Conservation (phyloP, 1,140 invertebrate species). For the Hypsibius dujardini region DNA sequence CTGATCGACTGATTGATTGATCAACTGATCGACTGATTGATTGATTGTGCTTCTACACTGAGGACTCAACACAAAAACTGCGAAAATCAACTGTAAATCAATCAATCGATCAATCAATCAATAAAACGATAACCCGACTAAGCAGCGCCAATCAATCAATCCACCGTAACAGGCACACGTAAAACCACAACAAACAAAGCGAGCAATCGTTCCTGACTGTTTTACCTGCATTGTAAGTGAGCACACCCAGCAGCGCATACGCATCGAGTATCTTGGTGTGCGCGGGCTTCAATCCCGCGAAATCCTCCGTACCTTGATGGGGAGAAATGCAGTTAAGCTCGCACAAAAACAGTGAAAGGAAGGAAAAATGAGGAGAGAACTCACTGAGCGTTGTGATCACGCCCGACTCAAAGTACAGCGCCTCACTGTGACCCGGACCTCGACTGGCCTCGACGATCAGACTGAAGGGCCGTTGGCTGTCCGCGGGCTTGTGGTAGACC, state of each 20-base stretch:
- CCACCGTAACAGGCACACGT: too few relatives aligned
- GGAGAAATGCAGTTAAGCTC: background rate
- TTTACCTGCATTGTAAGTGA: conserved; percentile 59
- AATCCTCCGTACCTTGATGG: conserved; percentile 45
- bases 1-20: too few relatives aligned
- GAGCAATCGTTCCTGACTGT: conserved; percentile 16
- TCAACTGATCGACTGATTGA: too few relatives aligned
- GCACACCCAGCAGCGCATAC: conserved; percentile 73
- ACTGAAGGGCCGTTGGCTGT: background rate
- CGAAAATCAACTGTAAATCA: too few relatives aligned
- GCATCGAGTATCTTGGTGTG: conserved; percentile 76
- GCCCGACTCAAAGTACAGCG: conserved; percentile 13
- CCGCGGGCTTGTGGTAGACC: conserved; percentile 8
- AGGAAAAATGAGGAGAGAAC: background rate
- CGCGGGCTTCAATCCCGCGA: conserved; percentile 62
- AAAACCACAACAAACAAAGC: too few relatives aligned
- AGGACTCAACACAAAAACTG: too few relatives aligned
- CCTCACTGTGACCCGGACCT: background rate
- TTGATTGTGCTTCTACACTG: too few relatives aligned
- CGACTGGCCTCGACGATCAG: background rate
- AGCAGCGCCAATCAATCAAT: too few relatives aligned
- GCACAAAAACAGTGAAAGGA: too few relatives aligned
- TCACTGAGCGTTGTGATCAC: conserved; percentile 1
- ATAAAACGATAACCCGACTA: too few relatives aligned
- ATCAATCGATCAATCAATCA: too few relatives aligned